A percentile compares a stretch with the other conserved stretches of the same genome.
phyloP scores from a whole-genome alignment of 2,888 invertebrate species.

The Mesochorus sp. region DNA sequence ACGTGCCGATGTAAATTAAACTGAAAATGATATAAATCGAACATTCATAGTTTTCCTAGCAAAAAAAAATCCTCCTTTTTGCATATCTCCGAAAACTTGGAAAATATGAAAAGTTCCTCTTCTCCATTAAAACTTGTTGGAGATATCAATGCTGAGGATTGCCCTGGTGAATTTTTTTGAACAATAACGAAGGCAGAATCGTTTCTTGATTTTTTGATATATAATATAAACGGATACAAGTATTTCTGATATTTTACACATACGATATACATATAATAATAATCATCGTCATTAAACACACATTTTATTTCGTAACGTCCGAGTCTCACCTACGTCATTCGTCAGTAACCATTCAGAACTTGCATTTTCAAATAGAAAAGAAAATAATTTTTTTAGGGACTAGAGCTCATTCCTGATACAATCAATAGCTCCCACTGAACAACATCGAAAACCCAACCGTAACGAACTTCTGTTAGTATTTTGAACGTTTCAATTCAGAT shows the following conservation, averaged over 20 bases:
- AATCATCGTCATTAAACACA: constrained; percentile 47
- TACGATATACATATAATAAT: no score
- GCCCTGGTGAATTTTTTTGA: not conserved
- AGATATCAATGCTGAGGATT: not conserved
- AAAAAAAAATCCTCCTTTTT: not conserved
- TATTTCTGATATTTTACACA: constrained; percentile 53
- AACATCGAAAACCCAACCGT: no score
- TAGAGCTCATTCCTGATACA: no score
- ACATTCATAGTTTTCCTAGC: not conserved
- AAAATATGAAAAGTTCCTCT: constrained; percentile 1
- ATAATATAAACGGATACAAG: constrained; percentile 59
- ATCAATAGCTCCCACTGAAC: no score
- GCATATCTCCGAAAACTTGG: not conserved
- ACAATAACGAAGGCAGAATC: not conserved
- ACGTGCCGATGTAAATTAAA: constrained; percentile 47
- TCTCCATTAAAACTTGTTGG: not conserved
- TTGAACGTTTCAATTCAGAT: no score
- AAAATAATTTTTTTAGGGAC: not conserved
- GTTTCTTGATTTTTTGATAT: constrained; percentile 45
- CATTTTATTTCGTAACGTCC: constrained; percentile 41
- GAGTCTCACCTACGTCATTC: constrained; percentile 38
- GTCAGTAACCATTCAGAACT: constrained; percentile 13
- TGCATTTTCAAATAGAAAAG: constrained; percentile 7
- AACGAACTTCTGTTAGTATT: no score
- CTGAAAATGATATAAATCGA: constrained; percentile 38